Evolutionary conservation across 1,140 invertebrate species (phyloP).

Genomic region (Theocolax elegans): DNA sequence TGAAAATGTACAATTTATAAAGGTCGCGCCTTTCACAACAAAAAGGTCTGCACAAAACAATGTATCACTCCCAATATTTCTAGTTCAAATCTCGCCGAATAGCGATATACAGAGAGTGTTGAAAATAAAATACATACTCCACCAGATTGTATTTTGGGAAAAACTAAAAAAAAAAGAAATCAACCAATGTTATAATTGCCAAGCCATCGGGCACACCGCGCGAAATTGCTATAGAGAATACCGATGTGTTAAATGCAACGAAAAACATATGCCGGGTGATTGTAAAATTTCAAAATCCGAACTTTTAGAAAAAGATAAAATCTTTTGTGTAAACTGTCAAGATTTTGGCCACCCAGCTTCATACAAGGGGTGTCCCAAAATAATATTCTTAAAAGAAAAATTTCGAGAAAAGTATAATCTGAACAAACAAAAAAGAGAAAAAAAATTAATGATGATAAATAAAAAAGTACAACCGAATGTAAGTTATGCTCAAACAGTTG

Average conservation of each 20-base stretch:
- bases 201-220: slow-evolving; percentile 40
- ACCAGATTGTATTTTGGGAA: slow-evolving; percentile 43
- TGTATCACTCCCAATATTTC: slow-evolving; percentile 17
- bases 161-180: slow-evolving; percentile 39
- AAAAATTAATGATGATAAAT: neutral
- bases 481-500: neutral
- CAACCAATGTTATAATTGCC: slow-evolving; percentile 48
- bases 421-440: neutral
- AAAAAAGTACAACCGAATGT: neutral
- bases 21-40: slow-evolving; percentile 40
- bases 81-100: slow-evolving; percentile 38
- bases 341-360: slow-evolving; percentile 25
- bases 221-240: slow-evolving; percentile 43
- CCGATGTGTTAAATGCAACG: slow-evolving; percentile 39
- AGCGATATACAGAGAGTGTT: slow-evolving; percentile 33
- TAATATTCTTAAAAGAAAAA: neutral
- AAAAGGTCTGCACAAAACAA: slow-evolving; percentile 27
- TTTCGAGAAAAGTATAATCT: neutral
- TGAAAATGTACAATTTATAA: slow-evolving; percentile 27
- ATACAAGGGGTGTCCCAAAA: slow-evolving; percentile 36
- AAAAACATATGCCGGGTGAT: slow-evolving; percentile 22
- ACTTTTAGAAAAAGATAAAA: neutral
- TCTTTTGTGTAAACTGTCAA: slow-evolving; percentile 36
- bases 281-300: slow-evolving; percentile 1
- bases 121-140: slow-evolving; percentile 31